Percentiles rank a stretch among this genome's conserved stretches.
Conservation (phyloP, 2,797 vertebrate genomes). For the Harpagifer antarcticus region DNA sequence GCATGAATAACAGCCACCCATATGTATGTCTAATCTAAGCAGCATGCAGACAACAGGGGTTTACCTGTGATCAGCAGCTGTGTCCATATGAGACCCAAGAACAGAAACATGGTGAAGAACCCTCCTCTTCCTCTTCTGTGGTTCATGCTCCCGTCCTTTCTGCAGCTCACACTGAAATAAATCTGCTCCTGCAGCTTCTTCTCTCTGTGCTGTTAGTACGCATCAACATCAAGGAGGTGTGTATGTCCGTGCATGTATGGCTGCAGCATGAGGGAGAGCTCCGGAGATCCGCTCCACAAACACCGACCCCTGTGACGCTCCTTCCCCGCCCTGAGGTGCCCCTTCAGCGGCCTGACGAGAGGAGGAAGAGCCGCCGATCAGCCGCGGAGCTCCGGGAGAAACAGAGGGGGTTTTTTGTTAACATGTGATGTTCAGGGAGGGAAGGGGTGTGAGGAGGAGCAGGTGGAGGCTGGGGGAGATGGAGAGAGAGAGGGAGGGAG, state of each 20-base stretch:
- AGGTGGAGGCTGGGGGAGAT: constrained; percentile 17
- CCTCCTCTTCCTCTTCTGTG: constrained; percentile 14
- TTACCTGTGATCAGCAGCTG: constrained; percentile 73
- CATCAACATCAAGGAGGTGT: constrained; percentile 9
- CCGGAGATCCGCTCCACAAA: constrained; percentile 22
- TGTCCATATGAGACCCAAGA: constrained; percentile 46
- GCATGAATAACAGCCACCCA: neutral
- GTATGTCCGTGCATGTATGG: constrained; percentile 1
- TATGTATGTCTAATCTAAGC: neutral
- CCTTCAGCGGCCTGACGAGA: constrained; percentile 28
- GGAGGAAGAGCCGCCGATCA: constrained; percentile 21
- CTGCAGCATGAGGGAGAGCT: constrained; percentile 21
- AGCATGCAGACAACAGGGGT: neutral
- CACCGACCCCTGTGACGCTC: constrained; percentile 17
- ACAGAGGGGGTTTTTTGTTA: neutral
- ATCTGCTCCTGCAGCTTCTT: constrained; percentile 16
- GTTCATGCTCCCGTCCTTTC: constrained; percentile 21
- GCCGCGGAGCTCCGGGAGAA: constrained; percentile 14
- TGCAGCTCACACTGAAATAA: neutral
- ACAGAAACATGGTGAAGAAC: constrained; percentile 36
- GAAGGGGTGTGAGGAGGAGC: neutral
- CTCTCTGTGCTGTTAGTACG: neutral
- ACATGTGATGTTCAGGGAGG: neutral
- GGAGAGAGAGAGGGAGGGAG: neutral
- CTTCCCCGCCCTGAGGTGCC: constrained; percentile 30